Percentiles rank a stretch among this genome's conserved stretches.
These are phyloP conservation scores for Carlito syrichta DNA, from an alignment of 2,113 vertebrate species.

Conservation along the genomic window DNA sequence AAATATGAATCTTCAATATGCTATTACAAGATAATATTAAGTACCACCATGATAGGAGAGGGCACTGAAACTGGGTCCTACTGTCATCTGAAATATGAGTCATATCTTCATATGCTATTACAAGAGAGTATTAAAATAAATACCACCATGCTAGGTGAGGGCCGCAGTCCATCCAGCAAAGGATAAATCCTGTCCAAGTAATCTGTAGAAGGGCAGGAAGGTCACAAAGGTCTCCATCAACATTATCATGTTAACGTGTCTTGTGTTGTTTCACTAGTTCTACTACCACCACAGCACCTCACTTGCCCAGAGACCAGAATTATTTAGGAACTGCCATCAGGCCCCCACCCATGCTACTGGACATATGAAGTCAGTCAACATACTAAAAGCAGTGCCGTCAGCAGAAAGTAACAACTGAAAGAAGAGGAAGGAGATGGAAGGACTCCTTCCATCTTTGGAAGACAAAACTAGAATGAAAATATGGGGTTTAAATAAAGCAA, in stretches of 20 bases:
- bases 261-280: not conserved
- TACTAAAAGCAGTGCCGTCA: not conserved
- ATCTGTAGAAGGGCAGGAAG: not conserved
- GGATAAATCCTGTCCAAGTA: not conserved
- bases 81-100: not conserved
- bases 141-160: not conserved
- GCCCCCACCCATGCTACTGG: not conserved
- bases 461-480: too few species aligned
- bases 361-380: not conserved
- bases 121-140: not conserved
- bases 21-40: not conserved
- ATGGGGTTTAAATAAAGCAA: too few species aligned
- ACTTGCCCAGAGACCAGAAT: not conserved
- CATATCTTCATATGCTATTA: not conserved
- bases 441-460: too few species aligned
- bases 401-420: not conserved
- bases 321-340: not conserved
- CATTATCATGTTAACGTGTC: not conserved
- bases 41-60: not conserved
- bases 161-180: not conserved
- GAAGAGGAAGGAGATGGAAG: not conserved
- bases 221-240: not conserved
- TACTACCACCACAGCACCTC: not conserved
- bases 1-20: not conserved
- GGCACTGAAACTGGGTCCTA: not conserved